Percentiles rank a stretch among this genome's conserved stretches.
phyloP scores from a whole-genome alignment of 2,797 vertebrate genomes.

The Trachops cirrhosus region DNA sequence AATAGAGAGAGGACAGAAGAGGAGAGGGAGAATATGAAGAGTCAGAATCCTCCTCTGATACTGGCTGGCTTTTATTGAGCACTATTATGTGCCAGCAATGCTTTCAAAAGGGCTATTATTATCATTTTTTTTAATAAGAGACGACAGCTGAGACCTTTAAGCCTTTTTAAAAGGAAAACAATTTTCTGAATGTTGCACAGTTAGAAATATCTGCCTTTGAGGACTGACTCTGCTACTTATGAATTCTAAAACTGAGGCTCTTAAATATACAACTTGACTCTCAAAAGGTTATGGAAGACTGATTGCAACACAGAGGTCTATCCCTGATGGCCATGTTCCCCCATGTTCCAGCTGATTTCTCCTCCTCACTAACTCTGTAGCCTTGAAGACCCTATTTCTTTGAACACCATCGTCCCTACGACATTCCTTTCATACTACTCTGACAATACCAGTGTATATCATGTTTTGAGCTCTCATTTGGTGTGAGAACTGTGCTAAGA shows the following conservation, averaged over 20 bases:
- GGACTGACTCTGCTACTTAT: not conserved
- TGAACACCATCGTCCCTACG: not conserved
- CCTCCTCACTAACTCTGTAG: not conserved
- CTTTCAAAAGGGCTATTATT: not conserved
- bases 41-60: not conserved
- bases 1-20: not conserved
- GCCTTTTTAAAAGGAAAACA: constrained; percentile 14
- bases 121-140: not conserved
- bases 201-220: constrained; percentile 17
- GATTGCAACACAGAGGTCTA: not conserved
- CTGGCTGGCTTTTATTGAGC: not conserved
- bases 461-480: not conserved
- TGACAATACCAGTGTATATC: not conserved
- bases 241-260: constrained; percentile 18
- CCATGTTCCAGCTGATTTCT: not conserved
- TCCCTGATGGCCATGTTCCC: not conserved
- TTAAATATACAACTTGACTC: not conserved
- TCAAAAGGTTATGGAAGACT: not conserved
- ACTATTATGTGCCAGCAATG: not conserved
- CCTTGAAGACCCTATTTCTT: not conserved
- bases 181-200: not conserved
- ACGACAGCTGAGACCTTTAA: constrained; percentile 4
- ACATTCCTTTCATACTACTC: not conserved
- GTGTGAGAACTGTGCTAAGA: not conserved
- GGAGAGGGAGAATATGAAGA: not conserved